A percentile compares a stretch with the other conserved stretches of the same genome.
Conservation (phyloP, 2,888 invertebrate genomes). For the Hecatera dysodea region DNA sequence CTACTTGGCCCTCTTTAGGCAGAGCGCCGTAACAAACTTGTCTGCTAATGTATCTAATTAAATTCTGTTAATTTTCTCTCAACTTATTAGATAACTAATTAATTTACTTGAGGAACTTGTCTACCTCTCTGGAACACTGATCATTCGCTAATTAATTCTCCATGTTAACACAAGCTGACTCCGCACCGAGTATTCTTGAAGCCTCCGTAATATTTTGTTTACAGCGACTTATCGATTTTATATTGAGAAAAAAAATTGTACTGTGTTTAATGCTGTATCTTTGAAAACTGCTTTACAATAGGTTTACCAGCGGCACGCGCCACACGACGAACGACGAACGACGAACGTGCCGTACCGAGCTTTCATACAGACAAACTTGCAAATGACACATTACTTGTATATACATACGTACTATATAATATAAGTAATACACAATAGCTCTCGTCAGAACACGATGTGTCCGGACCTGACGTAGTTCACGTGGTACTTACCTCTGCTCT, state of each 20-base stretch:
- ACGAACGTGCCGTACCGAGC: too few relatives aligned
- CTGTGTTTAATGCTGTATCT: too few relatives aligned
- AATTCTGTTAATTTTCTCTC: conserved; percentile 35
- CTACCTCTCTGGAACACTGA: conserved; percentile 24
- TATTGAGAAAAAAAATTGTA: neutral
- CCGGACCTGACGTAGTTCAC: too few relatives aligned
- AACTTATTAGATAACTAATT: conserved; percentile 33
- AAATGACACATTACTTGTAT: too few relatives aligned
- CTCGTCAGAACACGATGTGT: too few relatives aligned
- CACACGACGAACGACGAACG: too few relatives aligned
- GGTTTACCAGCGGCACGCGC: too few relatives aligned
- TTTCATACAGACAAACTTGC: too few relatives aligned
- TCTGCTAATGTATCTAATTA: conserved; percentile 31
- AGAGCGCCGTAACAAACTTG: conserved; percentile 11
- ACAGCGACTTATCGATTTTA: neutral
- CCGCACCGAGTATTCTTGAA: neutral
- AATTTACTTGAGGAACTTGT: conserved; percentile 32
- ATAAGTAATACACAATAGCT: too few relatives aligned
- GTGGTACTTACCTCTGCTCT: too few relatives aligned
- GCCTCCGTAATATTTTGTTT: neutral
- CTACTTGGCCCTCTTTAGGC: neutral
- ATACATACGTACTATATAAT: too few relatives aligned
- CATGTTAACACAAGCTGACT: conserved; percentile 30
- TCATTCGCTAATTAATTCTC: conserved; percentile 31
- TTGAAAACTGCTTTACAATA: too few relatives aligned